These are phyloP conservation scores for Nineta flava DNA, from an alignment of 2,888 invertebrate species.

Conservation along the genomic window DNA sequence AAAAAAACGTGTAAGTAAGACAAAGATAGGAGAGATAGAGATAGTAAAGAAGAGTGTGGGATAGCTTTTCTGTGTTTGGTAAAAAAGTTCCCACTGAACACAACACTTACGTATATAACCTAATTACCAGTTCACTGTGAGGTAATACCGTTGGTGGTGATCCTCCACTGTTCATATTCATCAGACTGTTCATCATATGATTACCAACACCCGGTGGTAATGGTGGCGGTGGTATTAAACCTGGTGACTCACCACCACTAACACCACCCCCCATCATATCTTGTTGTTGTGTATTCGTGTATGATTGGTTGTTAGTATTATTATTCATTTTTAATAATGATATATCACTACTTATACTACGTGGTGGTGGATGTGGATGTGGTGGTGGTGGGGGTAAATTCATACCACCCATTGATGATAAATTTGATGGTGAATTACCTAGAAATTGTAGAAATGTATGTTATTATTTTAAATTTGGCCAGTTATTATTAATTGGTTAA, in stretches of 20 bases:
- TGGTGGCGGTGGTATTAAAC: slow-evolving; percentile 36
- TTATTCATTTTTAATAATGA: slow-evolving; percentile 33
- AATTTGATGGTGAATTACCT: slow-evolving; percentile 16
- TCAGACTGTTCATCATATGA: background rate
- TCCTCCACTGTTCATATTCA: slow-evolving; percentile 19
- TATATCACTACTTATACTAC: slow-evolving; percentile 30
- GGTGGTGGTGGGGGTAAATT: slow-evolving; percentile 40
- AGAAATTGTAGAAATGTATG: background rate
- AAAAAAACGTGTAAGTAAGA: background rate
- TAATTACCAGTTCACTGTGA: slow-evolving; percentile 35
- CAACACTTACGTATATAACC: slow-evolving; percentile 36
- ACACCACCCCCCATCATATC: too few relatives aligned
- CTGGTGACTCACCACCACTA: slow-evolving; percentile 18
- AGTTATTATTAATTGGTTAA: too few relatives aligned
- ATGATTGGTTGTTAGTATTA: slow-evolving; percentile 14
- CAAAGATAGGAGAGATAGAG: too few relatives aligned
- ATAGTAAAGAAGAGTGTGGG: background rate
- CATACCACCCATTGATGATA: slow-evolving; percentile 16
- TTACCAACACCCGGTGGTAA: slow-evolving; percentile 32
- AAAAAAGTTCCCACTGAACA: slow-evolving; percentile 14
- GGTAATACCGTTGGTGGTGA: slow-evolving; percentile 29
- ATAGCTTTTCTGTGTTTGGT: background rate
- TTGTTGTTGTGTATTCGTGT: too few relatives aligned
- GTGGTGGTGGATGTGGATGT: slow-evolving; percentile 33
- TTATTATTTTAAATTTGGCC: too few relatives aligned